These are phyloP conservation scores for Metacarcinus magister DNA, from an alignment of 2,888 invertebrate genomes.

Conservation along the genomic window DNA sequence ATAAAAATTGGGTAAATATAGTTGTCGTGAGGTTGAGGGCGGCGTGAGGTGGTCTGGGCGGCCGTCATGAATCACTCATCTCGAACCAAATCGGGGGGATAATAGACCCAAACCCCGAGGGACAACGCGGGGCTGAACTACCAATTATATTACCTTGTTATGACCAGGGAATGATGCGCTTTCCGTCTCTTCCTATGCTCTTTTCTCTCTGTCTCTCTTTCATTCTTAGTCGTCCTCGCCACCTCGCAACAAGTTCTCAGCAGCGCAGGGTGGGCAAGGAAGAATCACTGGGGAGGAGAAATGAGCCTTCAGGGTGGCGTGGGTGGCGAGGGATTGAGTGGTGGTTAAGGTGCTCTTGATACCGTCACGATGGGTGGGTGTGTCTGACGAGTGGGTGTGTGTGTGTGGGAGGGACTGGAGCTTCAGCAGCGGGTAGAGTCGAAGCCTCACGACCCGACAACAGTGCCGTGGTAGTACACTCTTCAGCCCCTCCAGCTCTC, in stretches of 20 bases:
- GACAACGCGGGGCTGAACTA: slow-evolving; percentile 66
- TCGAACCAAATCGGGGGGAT: slow-evolving; percentile 63
- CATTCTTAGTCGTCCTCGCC: slow-evolving; percentile 23
- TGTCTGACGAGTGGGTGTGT: not conserved
- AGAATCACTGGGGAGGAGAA: not conserved
- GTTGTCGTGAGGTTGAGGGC: slow-evolving; percentile 64
- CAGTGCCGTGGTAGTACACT: not conserved
- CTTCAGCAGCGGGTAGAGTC: not conserved
- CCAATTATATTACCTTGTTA: slow-evolving; percentile 73
- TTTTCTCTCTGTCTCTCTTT: not conserved
- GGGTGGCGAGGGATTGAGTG: not conserved
- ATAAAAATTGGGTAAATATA: slow-evolving; percentile 68
- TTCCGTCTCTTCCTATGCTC: not conserved
- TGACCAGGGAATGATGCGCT: slow-evolving; percentile 59
- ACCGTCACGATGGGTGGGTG: slow-evolving; percentile 41
- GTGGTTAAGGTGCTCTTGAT: not conserved
- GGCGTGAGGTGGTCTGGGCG: slow-evolving; percentile 28
- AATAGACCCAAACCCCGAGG: slow-evolving; percentile 70
- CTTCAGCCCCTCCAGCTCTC: slow-evolving; percentile 20
- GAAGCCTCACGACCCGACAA: slow-evolving; percentile 11
- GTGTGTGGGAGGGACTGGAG: not conserved
- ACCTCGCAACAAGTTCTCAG: not conserved
- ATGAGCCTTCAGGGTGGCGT: not conserved
- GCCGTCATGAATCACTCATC: slow-evolving; percentile 74
- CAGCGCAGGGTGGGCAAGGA: not conserved